phyloP scores from a whole-genome alignment of 2,888 invertebrate genomes.

The Troilus luridus region DNA sequence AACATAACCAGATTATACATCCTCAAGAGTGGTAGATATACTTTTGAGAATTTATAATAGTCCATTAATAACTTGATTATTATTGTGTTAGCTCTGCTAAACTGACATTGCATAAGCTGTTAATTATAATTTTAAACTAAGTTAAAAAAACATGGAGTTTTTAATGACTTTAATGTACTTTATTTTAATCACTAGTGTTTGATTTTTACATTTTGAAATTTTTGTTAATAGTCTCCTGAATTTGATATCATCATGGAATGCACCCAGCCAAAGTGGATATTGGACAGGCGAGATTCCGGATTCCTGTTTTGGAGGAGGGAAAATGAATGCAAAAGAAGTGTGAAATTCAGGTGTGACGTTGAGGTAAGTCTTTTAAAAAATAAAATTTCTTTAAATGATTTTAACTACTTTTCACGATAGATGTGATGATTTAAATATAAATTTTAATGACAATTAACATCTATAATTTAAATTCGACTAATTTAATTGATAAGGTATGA shows the following conservation, averaged over 20 bases:
- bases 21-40: too few species aligned
- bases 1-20: too few species aligned
- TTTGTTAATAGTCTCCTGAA: slow-evolving; percentile 6
- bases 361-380: slow-evolving; percentile 62
- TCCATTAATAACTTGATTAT: too few species aligned
- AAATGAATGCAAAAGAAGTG: slow-evolving; percentile 67
- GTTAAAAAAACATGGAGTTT: not conserved
- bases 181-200: not conserved
- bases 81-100: not conserved
- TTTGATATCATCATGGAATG: slow-evolving; percentile 20
- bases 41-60: too few species aligned
- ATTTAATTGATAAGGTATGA: too few species aligned
- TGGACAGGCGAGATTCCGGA: slow-evolving; percentile 70
- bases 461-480: too few species aligned
- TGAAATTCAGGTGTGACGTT: slow-evolving; percentile 71
- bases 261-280: slow-evolving; percentile 69
- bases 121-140: not conserved
- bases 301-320: slow-evolving; percentile 71
- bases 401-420: not conserved
- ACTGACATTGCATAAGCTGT: not conserved
- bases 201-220: not conserved
- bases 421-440: too few species aligned
- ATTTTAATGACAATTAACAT: too few species aligned
- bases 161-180: too few species aligned
- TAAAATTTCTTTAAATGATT: not conserved